phyloP scores from a whole-genome alignment of 1,140 invertebrate genomes.

The Cydia splendana region DNA sequence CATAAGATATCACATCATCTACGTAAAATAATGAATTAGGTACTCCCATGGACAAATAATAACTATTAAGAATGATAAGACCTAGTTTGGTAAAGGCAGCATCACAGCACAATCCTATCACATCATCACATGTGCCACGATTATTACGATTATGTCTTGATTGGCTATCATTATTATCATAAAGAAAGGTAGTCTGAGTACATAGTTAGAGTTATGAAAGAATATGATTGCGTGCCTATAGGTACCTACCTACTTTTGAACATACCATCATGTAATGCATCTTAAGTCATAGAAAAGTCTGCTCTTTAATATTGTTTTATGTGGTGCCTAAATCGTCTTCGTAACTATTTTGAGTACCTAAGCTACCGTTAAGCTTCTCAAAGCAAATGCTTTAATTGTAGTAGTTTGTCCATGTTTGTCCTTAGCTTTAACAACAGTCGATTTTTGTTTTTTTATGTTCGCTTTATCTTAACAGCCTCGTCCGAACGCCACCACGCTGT shows the following conservation, averaged over 20 bases:
- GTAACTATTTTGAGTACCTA: not conserved
- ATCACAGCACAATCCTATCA: not conserved
- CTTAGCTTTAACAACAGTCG: conserved; percentile 6
- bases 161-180: not conserved
- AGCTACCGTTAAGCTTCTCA: not conserved
- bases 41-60: too few relatives aligned
- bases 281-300: too few relatives aligned
- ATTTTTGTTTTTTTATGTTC: conserved; percentile 1
- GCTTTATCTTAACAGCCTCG: conserved; percentile 13
- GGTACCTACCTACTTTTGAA: too few relatives aligned
- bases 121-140: not conserved
- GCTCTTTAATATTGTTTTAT: not conserved
- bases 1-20: too few relatives aligned
- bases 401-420: not conserved
- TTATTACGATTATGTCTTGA: not conserved
- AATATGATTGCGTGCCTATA: too few relatives aligned
- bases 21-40: too few relatives aligned
- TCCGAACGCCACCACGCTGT: not conserved
- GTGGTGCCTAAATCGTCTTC: not conserved
- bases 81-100: too few relatives aligned
- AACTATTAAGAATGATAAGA: too few relatives aligned
- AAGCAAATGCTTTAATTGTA: not conserved
- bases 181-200: too few relatives aligned
- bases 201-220: too few relatives aligned
- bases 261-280: too few relatives aligned